A percentile compares a stretch with the other conserved stretches of the same genome.
Evolutionary conservation across 2,888 invertebrate genomes (phyloP).

Genomic region (Pyrocoelia pectoralis): DNA sequence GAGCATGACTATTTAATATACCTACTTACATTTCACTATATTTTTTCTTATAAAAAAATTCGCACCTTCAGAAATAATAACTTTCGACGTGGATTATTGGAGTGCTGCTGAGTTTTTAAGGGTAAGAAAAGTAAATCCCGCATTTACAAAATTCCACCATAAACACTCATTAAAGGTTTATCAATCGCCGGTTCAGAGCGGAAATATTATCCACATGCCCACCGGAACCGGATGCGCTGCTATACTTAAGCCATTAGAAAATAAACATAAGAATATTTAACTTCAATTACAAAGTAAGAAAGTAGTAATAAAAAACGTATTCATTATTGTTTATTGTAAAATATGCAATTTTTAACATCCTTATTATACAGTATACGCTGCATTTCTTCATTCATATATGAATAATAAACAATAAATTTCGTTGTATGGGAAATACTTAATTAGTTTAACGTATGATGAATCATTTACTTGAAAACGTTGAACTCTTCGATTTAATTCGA

Average conservation of each 20-base stretch:
- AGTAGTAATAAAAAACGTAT: slow-evolving; percentile 17
- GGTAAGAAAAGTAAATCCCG: not conserved
- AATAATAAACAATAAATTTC: slow-evolving; percentile 8
- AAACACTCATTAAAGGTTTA: slow-evolving; percentile 25
- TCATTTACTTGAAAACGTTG: slow-evolving; percentile 29
- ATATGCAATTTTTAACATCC: slow-evolving; percentile 30
- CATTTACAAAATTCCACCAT: slow-evolving; percentile 18
- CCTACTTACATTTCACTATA: too few species aligned
- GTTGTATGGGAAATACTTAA: slow-evolving; percentile 31
- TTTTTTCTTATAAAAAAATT: too few species aligned
- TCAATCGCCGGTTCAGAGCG: slow-evolving; percentile 24
- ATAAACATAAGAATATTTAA: slow-evolving; percentile 38
- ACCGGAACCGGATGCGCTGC: slow-evolving; percentile 40
- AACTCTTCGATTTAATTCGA: slow-evolving; percentile 17
- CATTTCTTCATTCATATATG: slow-evolving; percentile 8
- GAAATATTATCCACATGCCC: slow-evolving; percentile 32
- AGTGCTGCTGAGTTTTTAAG: too few species aligned
- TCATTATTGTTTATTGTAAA: slow-evolving; percentile 12
- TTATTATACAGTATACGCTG: slow-evolving; percentile 21
- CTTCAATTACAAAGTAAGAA: slow-evolving; percentile 23
- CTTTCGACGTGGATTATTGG: too few species aligned
- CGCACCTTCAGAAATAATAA: too few species aligned
- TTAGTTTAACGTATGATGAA: slow-evolving; percentile 19
- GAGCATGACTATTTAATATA: too few species aligned
- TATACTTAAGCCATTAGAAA: slow-evolving; percentile 40